These are phyloP conservation scores for Cygnus olor DNA, from an alignment of 2,797 vertebrate species.

Conservation along the genomic window DNA sequence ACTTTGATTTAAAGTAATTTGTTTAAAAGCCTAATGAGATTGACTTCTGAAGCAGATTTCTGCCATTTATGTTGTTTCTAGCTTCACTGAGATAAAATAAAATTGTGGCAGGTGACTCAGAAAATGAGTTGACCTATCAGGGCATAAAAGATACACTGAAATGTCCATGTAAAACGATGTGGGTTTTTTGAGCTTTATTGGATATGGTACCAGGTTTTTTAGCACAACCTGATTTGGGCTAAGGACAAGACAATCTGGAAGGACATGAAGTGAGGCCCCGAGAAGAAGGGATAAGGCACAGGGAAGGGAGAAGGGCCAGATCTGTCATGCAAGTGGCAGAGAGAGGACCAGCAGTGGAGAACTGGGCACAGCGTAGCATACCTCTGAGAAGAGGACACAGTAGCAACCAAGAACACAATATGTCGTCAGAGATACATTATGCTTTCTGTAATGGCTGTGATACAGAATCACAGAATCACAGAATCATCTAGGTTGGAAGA, in stretches of 20 bases:
- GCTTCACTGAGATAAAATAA: conserved; percentile 29
- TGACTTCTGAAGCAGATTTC: conserved; percentile 50
- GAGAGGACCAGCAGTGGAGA: not conserved
- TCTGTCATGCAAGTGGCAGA: not conserved
- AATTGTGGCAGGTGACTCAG: conserved; percentile 15
- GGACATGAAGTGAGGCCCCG: accelerated
- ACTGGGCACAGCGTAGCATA: accelerated
- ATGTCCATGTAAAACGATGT: not conserved
- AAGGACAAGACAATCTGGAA: not conserved
- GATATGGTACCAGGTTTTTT: not conserved
- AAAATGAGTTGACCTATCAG: not conserved
- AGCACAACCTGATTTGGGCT: not conserved
- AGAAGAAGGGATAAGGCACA: accelerated
- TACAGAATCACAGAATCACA: not conserved
- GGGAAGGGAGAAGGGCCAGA: not conserved
- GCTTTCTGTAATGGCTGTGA: not conserved
- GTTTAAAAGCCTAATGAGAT: conserved; percentile 43
- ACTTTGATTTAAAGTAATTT: conserved; percentile 57
- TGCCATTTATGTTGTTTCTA: conserved; percentile 32
- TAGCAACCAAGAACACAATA: not conserved
- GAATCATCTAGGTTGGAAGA: too few species aligned
- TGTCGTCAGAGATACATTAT: not conserved
- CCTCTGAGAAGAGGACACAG: not conserved
- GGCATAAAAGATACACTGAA: not conserved
- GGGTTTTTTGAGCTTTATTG: not conserved